Evolutionary conservation across 30 jellyfish, hydroid and myxozoan genomes (phyloP).

Genomic region (Aurelia sp.): DNA sequence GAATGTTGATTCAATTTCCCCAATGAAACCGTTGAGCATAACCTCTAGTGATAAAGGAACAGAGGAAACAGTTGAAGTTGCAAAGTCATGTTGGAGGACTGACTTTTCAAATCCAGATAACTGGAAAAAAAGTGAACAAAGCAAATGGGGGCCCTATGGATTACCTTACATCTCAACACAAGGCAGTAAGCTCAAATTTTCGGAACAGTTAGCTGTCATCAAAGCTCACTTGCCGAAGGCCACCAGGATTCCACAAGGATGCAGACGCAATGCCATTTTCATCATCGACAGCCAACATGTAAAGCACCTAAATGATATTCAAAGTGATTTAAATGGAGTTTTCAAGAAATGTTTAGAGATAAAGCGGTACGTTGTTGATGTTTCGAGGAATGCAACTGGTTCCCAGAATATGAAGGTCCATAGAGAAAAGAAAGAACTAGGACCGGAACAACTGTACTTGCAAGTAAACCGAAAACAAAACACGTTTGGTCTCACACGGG

Average conservation of each 20-base stretch:
- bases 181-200: neutral
- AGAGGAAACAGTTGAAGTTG: no score
- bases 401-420: no score
- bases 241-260: constrained; percentile 2
- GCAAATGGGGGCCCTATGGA: constrained; percentile 1
- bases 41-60: no score
- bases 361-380: neutral
- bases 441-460: neutral
- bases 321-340: constrained; percentile 16
- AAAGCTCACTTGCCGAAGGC: neutral
- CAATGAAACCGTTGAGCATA: no score
- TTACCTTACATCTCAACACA: neutral
- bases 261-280: constrained; percentile 5
- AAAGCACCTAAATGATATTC: neutral
- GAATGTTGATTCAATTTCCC: no score
- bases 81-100: no score
- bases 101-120: no score
- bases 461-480: neutral
- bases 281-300: no score
- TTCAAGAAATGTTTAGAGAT: neutral
- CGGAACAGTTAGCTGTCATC: neutral
- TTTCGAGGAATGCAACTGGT: neutral
- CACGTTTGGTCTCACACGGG: neutral
- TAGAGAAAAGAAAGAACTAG: neutral
- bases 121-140: neutral